Conservation (phyloP, 2,888 invertebrate species). For the Spisula solida region DNA sequence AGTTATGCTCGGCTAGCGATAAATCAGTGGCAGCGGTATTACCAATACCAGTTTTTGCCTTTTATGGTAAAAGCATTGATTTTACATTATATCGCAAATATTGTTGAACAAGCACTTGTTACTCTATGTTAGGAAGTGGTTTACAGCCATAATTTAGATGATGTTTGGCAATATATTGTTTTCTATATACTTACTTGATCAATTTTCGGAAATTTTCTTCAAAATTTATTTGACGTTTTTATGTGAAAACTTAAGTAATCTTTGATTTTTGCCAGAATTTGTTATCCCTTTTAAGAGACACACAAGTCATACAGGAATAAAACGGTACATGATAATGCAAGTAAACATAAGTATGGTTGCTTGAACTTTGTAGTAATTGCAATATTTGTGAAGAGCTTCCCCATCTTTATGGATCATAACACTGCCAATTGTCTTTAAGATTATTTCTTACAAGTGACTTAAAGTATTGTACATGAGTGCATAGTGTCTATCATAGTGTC, state of each 20-base stretch:
- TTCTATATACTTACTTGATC: neutral
- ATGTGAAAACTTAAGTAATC: conserved; percentile 9
- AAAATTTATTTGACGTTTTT: conserved; percentile 24
- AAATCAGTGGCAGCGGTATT: conserved; percentile 35
- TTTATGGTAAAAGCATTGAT: conserved; percentile 60
- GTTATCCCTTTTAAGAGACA: neutral
- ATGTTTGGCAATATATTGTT: neutral
- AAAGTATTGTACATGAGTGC: no score
- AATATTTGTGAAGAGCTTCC: neutral
- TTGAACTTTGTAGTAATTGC: neutral
- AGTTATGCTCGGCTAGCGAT: conserved; percentile 44
- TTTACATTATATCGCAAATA: conserved; percentile 55
- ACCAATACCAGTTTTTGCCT: conserved; percentile 42
- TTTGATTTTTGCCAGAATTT: neutral
- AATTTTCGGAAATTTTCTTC: conserved; percentile 22
- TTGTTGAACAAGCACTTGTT: conserved; percentile 63
- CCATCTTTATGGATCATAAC: neutral
- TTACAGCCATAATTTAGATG: conserved; percentile 35
- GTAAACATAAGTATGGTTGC: neutral
- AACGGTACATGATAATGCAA: neutral
- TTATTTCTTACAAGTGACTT: neutral
- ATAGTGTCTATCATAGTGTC: no score
- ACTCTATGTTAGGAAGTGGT: conserved; percentile 39
- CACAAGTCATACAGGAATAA: no score
- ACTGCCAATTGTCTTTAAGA: neutral